Evolutionary conservation across 1,140 invertebrate genomes (phyloP).

Genomic region (Aculops lycopersici): DNA sequence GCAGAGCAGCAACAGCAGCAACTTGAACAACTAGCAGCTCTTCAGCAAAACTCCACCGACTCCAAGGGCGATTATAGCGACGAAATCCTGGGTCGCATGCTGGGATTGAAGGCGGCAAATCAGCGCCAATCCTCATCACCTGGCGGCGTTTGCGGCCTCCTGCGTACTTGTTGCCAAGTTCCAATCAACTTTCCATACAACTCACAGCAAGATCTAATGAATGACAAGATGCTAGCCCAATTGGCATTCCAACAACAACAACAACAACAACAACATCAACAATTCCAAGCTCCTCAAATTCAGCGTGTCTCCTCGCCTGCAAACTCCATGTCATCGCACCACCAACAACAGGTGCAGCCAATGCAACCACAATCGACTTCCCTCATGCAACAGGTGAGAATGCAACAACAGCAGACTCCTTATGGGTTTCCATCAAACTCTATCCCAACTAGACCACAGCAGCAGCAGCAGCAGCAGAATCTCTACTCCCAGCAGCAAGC

Average conservation of each 20-base stretch:
- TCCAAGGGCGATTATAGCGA: conserved; percentile 6
- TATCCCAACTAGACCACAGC: neutral
- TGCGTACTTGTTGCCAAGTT: conserved; percentile 12
- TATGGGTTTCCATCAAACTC: neutral
- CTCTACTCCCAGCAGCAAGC: no score
- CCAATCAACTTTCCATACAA: conserved; percentile 1
- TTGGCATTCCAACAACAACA: neutral
- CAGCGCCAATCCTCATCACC: no score
- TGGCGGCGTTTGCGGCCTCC: conserved; percentile 10
- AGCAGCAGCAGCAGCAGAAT: no score
- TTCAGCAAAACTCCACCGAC: neutral
- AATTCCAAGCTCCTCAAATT: conserved; percentile 3
- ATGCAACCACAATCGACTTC: no score
- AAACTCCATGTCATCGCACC: neutral
- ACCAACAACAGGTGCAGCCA: no score
- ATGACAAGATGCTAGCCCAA: neutral
- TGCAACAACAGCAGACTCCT: neutral
- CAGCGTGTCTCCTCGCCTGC: neutral
- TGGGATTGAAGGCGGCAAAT: conserved; percentile 6
- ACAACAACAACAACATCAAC: conserved; percentile 4
- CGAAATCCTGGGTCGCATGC: conserved; percentile 11
- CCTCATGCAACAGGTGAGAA: neutral
- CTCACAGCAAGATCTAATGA: neutral
- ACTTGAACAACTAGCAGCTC: neutral
- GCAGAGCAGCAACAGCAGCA: neutral